These are phyloP conservation scores for Elgaria multicarinata DNA, from an alignment of 2,113 vertebrate genomes.

Conservation along the genomic window DNA sequence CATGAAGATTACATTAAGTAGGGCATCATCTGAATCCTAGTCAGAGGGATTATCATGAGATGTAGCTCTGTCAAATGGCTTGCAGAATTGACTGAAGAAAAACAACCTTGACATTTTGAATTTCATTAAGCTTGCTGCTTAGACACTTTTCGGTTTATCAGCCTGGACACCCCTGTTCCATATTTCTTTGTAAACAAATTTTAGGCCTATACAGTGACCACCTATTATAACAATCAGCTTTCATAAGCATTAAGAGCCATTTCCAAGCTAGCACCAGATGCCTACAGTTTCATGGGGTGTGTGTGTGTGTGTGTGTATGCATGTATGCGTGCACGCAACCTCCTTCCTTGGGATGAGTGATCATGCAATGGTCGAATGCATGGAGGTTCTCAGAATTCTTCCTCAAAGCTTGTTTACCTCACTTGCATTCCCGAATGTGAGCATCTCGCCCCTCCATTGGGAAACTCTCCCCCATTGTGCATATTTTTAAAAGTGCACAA, in stretches of 20 bases:
- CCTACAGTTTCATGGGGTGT: neutral
- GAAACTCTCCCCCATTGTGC: no score
- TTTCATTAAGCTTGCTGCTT: constrained; percentile 21
- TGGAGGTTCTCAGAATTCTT: no score
- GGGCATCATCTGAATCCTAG: neutral
- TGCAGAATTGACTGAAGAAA: constrained; percentile 34
- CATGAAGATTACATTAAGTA: constrained; percentile 18
- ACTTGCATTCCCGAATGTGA: no score
- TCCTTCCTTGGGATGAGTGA: no score
- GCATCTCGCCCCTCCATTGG: no score
- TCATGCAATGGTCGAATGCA: no score
- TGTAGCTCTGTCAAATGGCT: neutral
- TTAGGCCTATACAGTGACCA: neutral
- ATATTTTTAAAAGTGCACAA: no score
- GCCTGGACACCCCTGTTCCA: neutral
- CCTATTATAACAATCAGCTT: neutral
- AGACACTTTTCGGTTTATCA: neutral
- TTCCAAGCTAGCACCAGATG: constrained; percentile 20
- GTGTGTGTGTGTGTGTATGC: no score
- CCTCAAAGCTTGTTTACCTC: no score
- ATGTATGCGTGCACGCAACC: no score
- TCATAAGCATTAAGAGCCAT: constrained; percentile 24
- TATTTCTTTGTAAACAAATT: neutral
- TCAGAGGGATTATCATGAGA: neutral
- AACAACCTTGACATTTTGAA: constrained; percentile 28